These are phyloP conservation scores for Drosophila virilis DNA, from an alignment of 1,140 invertebrate species.

Conservation along the genomic window DNA sequence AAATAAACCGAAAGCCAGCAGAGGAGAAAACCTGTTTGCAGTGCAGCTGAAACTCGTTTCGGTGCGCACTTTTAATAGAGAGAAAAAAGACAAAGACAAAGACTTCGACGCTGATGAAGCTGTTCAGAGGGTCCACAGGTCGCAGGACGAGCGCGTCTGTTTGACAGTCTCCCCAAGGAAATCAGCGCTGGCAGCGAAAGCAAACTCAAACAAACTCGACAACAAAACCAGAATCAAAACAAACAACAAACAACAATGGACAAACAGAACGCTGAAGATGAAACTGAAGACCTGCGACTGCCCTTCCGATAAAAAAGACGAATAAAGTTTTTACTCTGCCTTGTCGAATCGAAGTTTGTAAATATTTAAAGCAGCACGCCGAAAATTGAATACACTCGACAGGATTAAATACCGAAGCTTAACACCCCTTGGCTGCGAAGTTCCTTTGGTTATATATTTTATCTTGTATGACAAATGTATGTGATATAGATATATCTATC, in stretches of 20 bases:
- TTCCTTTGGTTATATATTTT: too few species aligned
- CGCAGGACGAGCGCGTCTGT: conserved; percentile 51
- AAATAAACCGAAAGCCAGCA: conserved; percentile 17
- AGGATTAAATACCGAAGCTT: too few species aligned
- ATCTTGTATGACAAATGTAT: too few species aligned
- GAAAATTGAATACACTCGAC: too few species aligned
- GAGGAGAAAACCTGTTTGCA: conserved; percentile 49
- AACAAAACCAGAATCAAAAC: conserved; percentile 71
- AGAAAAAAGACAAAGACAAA: conserved; percentile 29
- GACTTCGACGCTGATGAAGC: conserved; percentile 60
- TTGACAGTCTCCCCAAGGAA: conserved; percentile 62
- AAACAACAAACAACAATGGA: conserved; percentile 62
- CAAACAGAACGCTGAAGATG: conserved; percentile 9
- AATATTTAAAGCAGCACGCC: too few species aligned
- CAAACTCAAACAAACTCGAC: conserved; percentile 39
- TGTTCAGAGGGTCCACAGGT: conserved; percentile 32
- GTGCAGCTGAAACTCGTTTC: conserved; percentile 36
- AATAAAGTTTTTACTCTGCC: conserved; percentile 4
- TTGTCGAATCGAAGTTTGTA: too few species aligned
- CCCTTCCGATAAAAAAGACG: not conserved
- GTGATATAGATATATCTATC: too few species aligned
- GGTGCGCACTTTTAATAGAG: conserved; percentile 27
- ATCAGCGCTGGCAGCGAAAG: conserved; percentile 59
- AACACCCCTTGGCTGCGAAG: too few species aligned
- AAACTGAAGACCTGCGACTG: conserved; percentile 11